Evolutionary conservation across 2,888 invertebrate species (phyloP), one percentile per base, ranked within the genome.

Genomic region (Amblyjoppa fuscipennis): DNA sequence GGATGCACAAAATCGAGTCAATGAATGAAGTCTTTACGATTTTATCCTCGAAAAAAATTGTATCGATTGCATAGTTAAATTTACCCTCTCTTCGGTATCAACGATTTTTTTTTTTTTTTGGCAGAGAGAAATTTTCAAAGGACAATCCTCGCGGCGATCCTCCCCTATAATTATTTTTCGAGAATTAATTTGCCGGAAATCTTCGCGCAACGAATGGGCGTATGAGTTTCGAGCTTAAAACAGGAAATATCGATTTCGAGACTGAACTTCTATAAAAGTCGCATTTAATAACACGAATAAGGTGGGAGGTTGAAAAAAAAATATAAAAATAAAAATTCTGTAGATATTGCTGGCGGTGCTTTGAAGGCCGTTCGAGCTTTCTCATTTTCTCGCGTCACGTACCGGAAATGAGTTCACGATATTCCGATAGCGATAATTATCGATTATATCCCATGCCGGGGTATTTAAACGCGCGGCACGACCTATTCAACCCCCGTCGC

Each of bases 341-440:
- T 34, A 41, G 73, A 45, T 76, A 76, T 76, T 45, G 34, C 51
- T 31, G 49, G 74, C 74, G 59, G 13, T 41, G 74, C 74, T 38
- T 41, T 31, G 49, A 34, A n/a, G 70, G 25, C 53, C 20, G 76
- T 28, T 64, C n/a, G 69, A 75, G 79, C 76, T 83, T 83, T 85
- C 85, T 79, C 85, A 83, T 85, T 85, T 85, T 83, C 81, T 88
- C 85, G 84, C 84, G 85, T 87, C 87, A 87, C 87, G 81, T 86
- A 76, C 80, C 81, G 84, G 78, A 82, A 87, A 87, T 79, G 87
- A 87, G 81, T 83, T 83, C 77, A 75, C 82, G 85, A 87, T 86
- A 88, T 88, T 83, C 83, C 80, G 81, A 82, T 87, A 85, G 81
- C 84, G 86, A 88, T 87, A 88, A 84, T 85, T 85, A 85, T 85